Evolutionary conservation across 2,888 invertebrate species (phyloP).

Genomic region (Xanthia icteritia): DNA sequence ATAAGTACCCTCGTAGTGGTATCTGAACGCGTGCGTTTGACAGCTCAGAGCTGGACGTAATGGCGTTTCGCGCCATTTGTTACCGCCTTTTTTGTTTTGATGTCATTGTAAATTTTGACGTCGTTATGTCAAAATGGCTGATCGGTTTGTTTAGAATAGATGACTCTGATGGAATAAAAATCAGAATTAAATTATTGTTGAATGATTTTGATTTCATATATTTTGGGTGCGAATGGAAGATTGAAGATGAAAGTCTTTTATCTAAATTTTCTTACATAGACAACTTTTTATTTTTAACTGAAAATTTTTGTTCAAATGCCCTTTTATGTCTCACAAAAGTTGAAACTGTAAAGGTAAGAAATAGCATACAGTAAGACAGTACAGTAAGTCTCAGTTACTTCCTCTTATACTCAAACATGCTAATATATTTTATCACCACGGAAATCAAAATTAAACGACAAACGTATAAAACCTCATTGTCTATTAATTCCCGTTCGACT

Average conservation of each 20-base stretch:
- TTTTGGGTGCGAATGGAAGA: neutral
- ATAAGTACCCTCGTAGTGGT: constrained; percentile 66
- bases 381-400: neutral
- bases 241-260: neutral
- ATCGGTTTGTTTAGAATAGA: constrained; percentile 18
- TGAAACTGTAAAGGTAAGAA: neutral
- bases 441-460: constrained; percentile 18
- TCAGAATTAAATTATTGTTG: neutral
- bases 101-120: constrained; percentile 60
- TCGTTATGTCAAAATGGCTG: constrained; percentile 49
- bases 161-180: neutral
- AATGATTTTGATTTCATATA: neutral
- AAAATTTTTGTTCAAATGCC: no score
- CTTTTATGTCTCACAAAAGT: neutral
- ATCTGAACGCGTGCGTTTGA: constrained; percentile 70
- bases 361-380: neutral
- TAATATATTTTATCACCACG: neutral
- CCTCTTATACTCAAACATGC: neutral
- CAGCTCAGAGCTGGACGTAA: constrained; percentile 68
- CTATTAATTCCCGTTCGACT: constrained; percentile 32
- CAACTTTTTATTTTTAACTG: neutral
- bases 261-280: neutral
- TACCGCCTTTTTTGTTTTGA: constrained; percentile 67
- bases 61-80: constrained; percentile 75
- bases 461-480: constrained; percentile 37